phyloP scores from a whole-genome alignment of 2,888 invertebrate genomes.

The Cordilura impudica region DNA sequence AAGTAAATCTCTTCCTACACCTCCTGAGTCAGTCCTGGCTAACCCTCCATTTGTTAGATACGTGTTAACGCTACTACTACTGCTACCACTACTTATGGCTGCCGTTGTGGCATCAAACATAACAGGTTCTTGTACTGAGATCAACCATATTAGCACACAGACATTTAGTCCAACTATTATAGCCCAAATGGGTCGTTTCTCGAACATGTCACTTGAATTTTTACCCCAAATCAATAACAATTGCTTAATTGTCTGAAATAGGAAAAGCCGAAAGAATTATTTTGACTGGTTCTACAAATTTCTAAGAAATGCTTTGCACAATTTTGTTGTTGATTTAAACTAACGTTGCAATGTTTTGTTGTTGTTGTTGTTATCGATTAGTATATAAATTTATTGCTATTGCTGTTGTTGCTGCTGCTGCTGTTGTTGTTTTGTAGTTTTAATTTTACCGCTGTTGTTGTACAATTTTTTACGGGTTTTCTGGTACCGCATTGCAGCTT shows the following conservation, averaged over 20 bases:
- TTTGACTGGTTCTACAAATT: neutral
- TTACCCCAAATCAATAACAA: neutral
- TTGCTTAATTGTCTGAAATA: neutral
- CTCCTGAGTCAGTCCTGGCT: neutral
- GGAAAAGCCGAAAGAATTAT: neutral
- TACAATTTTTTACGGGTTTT: slow-evolving; percentile 59
- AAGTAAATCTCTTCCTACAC: slow-evolving; percentile 58
- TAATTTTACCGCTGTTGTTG: slow-evolving; percentile 42
- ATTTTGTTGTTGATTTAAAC: slow-evolving; percentile 30
- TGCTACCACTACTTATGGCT: slow-evolving; percentile 47
- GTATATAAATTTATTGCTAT: slow-evolving; percentile 53
- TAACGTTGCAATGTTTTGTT: slow-evolving; percentile 40
- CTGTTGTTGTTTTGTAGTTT: slow-evolving; percentile 24
- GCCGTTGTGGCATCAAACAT: slow-evolving; percentile 61
- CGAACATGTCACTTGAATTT: slow-evolving; percentile 72
- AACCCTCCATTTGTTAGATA: slow-evolving; percentile 2
- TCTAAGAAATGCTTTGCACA: neutral
- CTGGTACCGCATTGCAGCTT: slow-evolving; percentile 63
- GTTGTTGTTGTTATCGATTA: slow-evolving; percentile 47
- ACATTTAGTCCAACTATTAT: slow-evolving; percentile 75
- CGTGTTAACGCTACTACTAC: slow-evolving; percentile 30
- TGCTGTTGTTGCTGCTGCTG: slow-evolving; percentile 32
- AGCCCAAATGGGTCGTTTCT: slow-evolving; percentile 75
- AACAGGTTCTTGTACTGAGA: slow-evolving; percentile 74
- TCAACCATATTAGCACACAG: slow-evolving; percentile 77